Conservation (phyloP, 1,140 invertebrate species). For the Cataglyphis hispanica region DNA sequence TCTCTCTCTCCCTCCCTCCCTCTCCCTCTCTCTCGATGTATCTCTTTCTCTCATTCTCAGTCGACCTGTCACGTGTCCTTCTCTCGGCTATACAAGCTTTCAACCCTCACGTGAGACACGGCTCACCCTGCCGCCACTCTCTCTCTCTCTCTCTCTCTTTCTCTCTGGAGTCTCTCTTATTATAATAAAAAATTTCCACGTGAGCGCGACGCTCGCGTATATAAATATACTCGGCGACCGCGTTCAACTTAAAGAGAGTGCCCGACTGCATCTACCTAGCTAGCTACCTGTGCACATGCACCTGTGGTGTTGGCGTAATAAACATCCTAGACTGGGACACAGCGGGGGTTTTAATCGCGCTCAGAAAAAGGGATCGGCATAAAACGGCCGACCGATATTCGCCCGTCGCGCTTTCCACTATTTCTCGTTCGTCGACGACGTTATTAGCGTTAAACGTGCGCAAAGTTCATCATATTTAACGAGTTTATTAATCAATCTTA, state of each 20-base stretch:
- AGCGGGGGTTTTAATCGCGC: constrained; percentile 62
- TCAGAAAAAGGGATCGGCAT: constrained; percentile 52
- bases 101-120: constrained; percentile 76
- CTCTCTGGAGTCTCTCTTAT: constrained; percentile 76
- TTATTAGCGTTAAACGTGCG: not conserved
- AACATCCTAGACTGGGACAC: constrained; percentile 39
- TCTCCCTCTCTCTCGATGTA: not conserved
- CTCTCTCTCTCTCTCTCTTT: constrained; percentile 72
- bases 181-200: constrained; percentile 79
- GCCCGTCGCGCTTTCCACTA: not conserved
- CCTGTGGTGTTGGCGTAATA: constrained; percentile 66
- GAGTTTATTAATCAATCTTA: not conserved
- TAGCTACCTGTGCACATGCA: constrained; percentile 71
- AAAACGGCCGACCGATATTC: constrained; percentile 57
- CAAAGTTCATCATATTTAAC: constrained; percentile 28
- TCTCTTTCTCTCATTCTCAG: constrained; percentile 13
- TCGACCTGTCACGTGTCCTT: constrained; percentile 17
- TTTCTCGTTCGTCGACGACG: not conserved
- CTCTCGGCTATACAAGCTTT: constrained; percentile 58
- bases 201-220: constrained; percentile 69
- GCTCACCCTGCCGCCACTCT: constrained; percentile 62
- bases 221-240: constrained; percentile 73
- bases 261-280: constrained; percentile 46
- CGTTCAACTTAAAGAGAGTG: constrained; percentile 39
- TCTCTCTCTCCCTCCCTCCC: not conserved